Conservation (phyloP, 2,113 vertebrate genomes). For the Haplochromis vanheusdeni region DNA sequence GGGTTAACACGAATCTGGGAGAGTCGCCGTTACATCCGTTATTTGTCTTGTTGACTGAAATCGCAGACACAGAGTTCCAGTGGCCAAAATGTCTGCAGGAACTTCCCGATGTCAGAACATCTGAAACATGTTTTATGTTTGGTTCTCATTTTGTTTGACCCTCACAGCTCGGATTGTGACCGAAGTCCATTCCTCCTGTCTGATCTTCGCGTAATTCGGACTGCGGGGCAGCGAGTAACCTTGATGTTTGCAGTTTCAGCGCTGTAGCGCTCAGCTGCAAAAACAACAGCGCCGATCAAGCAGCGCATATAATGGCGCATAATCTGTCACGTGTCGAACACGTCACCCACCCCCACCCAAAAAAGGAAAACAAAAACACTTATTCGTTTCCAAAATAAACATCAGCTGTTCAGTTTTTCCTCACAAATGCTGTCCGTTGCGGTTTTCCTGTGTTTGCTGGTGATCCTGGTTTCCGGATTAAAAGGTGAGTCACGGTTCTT, state of each 20-base stretch:
- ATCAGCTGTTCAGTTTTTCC: background rate
- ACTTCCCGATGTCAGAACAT: background rate
- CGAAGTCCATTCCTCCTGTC: background rate
- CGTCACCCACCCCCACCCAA: background rate
- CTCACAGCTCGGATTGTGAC: background rate
- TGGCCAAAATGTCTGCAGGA: background rate
- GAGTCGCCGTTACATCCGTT: background rate
- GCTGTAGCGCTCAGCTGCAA: background rate
- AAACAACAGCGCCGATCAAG: fast-evolving
- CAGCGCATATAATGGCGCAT: fast-evolving
- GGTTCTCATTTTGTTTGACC: background rate
- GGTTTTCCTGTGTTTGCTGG: background rate
- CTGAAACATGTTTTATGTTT: background rate
- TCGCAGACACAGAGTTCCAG: background rate
- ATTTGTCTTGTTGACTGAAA: background rate
- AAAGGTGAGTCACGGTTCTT: background rate
- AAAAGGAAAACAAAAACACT: background rate
- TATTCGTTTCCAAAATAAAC: background rate
- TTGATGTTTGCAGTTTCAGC: fast-evolving
- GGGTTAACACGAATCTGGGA: background rate
- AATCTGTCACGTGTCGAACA: background rate
- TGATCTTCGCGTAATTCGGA: background rate
- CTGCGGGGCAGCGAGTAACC: background rate
- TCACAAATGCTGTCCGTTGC: background rate
- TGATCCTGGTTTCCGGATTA: background rate